These are phyloP conservation scores for Heterochromis multidens DNA, from an alignment of 2,113 vertebrate species.

Conservation along the genomic window DNA sequence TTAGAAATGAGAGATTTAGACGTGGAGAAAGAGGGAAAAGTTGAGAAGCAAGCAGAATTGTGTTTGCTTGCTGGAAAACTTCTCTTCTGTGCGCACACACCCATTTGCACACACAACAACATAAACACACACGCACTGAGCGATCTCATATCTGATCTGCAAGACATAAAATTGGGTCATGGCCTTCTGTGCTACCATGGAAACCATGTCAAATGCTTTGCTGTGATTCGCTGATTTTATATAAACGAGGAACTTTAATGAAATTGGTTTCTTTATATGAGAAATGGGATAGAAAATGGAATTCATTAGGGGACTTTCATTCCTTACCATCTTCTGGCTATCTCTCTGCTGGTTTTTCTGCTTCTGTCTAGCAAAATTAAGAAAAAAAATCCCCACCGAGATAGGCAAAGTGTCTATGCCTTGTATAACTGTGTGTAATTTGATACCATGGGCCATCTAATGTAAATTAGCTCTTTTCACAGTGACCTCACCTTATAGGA, in stretches of 20 bases:
- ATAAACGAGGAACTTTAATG: conserved; percentile 52
- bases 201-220: conserved; percentile 50
- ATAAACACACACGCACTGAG: neutral
- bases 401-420: neutral
- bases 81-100: neutral
- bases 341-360: neutral
- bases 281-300: conserved; percentile 47
- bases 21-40: neutral
- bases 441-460: conserved; percentile 10
- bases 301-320: conserved; percentile 34
- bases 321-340: neutral
- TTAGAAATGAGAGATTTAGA: neutral
- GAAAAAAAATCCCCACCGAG: neutral
- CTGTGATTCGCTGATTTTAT: conserved; percentile 40
- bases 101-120: neutral
- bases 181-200: conserved; percentile 50
- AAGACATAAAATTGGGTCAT: conserved; percentile 57
- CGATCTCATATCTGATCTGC: conserved; percentile 50
- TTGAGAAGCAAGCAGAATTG: neutral
- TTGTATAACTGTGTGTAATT: conserved; percentile 37
- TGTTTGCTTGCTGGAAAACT: neutral
- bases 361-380: neutral
- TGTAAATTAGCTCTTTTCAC: conserved; percentile 28
- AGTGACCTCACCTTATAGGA: conserved; percentile 33
- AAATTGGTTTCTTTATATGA: conserved; percentile 53